Evolutionary conservation across 2,888 invertebrate species (phyloP).

Genomic region (Adineta ricciae): DNA sequence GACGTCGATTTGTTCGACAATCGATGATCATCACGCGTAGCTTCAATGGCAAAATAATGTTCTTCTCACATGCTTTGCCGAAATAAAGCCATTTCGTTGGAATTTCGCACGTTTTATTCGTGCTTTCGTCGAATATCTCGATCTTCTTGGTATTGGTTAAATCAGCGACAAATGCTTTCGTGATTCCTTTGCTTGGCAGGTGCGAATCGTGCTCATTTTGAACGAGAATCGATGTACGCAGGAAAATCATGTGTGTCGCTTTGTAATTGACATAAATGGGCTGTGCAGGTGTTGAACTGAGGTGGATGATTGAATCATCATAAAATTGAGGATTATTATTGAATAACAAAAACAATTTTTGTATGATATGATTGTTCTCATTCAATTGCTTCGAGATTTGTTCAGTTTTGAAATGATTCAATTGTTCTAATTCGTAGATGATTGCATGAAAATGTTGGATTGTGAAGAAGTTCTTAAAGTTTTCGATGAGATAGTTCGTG

Average conservation of each 20-base stretch:
- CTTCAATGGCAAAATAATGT: background rate
- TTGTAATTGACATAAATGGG: background rate
- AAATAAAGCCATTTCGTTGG: background rate
- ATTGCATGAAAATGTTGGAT: background rate
- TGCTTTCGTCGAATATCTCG: background rate
- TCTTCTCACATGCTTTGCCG: background rate
- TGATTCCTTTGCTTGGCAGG: background rate
- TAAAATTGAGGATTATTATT: background rate
- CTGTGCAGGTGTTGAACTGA: background rate
- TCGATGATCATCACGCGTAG: background rate
- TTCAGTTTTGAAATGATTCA: background rate
- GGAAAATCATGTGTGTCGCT: background rate
- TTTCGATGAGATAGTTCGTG: background rate
- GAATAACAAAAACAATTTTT: background rate
- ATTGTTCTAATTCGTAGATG: background rate
- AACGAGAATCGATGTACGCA: background rate
- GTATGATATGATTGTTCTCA: background rate
- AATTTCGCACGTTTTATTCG: background rate
- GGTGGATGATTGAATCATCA: background rate
- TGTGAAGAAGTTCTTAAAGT: background rate
- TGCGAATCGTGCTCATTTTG: background rate
- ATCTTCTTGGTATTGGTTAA: background rate
- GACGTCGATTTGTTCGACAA: background rate
- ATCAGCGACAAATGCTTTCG: background rate
- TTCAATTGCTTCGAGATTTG: background rate